These are phyloP conservation scores for Drosophila rhopaloa DNA, from an alignment of 1,140 invertebrate genomes.

Conservation along the genomic window DNA sequence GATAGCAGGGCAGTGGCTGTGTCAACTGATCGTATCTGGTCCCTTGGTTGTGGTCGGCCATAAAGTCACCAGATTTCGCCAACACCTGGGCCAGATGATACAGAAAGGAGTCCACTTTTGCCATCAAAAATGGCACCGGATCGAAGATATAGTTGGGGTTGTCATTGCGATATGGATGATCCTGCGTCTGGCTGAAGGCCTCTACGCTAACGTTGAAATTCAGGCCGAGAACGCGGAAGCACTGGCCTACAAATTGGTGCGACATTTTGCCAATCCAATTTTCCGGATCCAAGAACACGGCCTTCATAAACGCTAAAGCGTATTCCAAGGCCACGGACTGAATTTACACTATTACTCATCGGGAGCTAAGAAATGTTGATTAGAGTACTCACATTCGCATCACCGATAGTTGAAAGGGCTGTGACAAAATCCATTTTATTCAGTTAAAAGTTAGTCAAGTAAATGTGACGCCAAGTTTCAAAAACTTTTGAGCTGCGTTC, in stretches of 20 bases:
- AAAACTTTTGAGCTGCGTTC: neutral
- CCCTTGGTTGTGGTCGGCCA: neutral
- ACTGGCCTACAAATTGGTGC: constrained; percentile 59
- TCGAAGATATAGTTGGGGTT: constrained; percentile 54
- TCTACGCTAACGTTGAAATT: constrained; percentile 40
- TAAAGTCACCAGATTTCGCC: neutral
- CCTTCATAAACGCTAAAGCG: constrained; percentile 25
- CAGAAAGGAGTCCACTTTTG: constrained; percentile 37
- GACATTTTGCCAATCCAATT: constrained; percentile 43
- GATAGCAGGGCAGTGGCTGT: constrained; percentile 47
- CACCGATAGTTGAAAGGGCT: constrained; percentile 34
- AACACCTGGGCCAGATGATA: constrained; percentile 23
- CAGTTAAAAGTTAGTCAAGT: no score
- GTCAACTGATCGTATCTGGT: constrained; percentile 24
- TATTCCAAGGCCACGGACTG: constrained; percentile 27
- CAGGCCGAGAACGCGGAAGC: constrained; percentile 46
- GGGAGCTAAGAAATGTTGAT: neutral
- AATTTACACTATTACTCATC: neutral
- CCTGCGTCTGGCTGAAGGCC: constrained; percentile 20
- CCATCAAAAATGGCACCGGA: constrained; percentile 23
- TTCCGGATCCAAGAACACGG: constrained; percentile 28
- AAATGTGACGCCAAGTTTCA: neutral
- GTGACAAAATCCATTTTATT: constrained; percentile 54
- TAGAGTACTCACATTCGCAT: constrained; percentile 17
- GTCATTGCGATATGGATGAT: constrained; percentile 46